phyloP scores from a whole-genome alignment of 1,140 invertebrate genomes.

The Drosophila parabipectinata region DNA sequence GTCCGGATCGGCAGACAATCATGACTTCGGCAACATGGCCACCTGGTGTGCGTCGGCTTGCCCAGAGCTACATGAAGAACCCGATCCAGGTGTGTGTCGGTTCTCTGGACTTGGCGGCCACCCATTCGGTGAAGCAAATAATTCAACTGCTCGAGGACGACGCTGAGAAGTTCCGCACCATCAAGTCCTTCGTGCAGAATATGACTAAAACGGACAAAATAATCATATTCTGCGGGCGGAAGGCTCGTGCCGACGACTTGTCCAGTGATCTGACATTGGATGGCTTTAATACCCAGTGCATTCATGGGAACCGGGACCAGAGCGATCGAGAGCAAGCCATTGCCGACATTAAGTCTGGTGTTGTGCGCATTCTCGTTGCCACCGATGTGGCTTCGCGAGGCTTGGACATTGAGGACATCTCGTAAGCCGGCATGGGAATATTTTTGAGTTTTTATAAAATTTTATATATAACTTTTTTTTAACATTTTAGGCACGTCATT shows the following conservation, averaged over 20 bases:
- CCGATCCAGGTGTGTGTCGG: conserved; percentile 96
- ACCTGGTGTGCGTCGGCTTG: conserved; percentile 90
- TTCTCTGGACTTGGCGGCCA: conserved; percentile 92
- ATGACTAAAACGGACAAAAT: conserved; percentile 91
- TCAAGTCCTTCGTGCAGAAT: conserved; percentile 69
- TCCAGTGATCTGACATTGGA: conserved; percentile 90
- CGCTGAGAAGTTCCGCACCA: conserved; percentile 87
- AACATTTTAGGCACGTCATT: conserved; percentile 85
- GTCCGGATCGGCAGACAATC: conserved; percentile 92
- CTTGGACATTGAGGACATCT: conserved; percentile 96
- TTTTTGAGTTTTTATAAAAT: conserved; percentile 30
- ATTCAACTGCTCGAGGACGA: conserved; percentile 90
- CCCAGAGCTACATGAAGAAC: conserved; percentile 93
- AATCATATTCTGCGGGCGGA: conserved; percentile 95
- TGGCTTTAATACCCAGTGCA: conserved; percentile 89
- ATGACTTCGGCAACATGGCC: conserved; percentile 97
- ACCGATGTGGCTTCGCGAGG: conserved; percentile 97
- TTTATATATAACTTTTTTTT: too few species aligned
- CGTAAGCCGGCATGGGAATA: conserved; percentile 85
- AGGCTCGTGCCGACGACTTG: conserved; percentile 91
- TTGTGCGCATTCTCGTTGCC: conserved; percentile 92
- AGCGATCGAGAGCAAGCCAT: conserved; percentile 93
- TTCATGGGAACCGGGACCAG: conserved; percentile 96
- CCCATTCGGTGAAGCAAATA: conserved; percentile 91
- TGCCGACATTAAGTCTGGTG: conserved; percentile 91